These are phyloP conservation scores for Syrista parreyssii DNA, from an alignment of 2,888 invertebrate genomes.

Conservation along the genomic window DNA sequence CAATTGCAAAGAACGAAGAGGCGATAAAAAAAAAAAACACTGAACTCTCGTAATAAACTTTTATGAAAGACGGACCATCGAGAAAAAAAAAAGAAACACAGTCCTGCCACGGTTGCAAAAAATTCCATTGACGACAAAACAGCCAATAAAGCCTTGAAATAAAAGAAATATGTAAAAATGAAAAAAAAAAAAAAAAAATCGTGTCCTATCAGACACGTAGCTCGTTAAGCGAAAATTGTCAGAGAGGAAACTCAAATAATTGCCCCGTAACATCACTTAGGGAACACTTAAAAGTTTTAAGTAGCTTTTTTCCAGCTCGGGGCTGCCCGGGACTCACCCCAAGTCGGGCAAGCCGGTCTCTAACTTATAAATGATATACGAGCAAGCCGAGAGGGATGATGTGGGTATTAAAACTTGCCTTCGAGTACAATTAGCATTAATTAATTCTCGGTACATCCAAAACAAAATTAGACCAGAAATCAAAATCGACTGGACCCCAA, in stretches of 20 bases:
- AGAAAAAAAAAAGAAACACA: not conserved
- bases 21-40: no score
- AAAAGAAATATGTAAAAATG: slow-evolving; percentile 3
- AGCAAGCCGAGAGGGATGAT: slow-evolving; percentile 22
- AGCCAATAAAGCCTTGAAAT: not conserved
- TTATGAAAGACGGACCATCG: not conserved
- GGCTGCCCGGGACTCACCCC: slow-evolving; percentile 12
- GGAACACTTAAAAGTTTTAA: slow-evolving; percentile 58
- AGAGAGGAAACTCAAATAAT: slow-evolving; percentile 52
- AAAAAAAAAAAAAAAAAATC: not conserved
- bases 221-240: slow-evolving; percentile 36
- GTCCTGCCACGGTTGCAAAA: not conserved
- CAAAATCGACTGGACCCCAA: not conserved
- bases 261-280: slow-evolving; percentile 55
- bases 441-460: not conserved
- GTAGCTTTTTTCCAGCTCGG: slow-evolving; percentile 40
- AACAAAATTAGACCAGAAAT: not conserved
- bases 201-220: not conserved
- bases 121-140: not conserved
- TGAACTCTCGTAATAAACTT: not conserved
- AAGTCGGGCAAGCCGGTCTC: slow-evolving; percentile 27
- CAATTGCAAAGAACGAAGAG: not conserved
- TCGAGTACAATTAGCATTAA: slow-evolving; percentile 9
- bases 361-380: slow-evolving; percentile 48
- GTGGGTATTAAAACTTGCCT: slow-evolving; percentile 26